Base-by-base conservation (phyloP, 1,140 invertebrate species). In the Lamellibrachia luymesi region DNA sequence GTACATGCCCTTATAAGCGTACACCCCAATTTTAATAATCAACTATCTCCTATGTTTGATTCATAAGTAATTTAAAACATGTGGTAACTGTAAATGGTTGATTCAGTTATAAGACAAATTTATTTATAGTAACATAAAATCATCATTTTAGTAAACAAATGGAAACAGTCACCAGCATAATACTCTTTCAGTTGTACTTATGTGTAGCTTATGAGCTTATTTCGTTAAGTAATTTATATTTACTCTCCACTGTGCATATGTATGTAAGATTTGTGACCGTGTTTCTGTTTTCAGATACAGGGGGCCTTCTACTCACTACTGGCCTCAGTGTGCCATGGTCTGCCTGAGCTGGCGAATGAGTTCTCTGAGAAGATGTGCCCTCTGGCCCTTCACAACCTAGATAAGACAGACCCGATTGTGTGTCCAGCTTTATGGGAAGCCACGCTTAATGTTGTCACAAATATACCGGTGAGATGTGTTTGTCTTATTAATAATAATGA, bases 391-490 rank as follows among this genome's bases (percentile, higher is more conserved):
- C 97, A 97, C 89, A 97, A 97, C 94, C 96, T 98, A 38, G 97
- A 98, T 96, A 98, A 98, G 95, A 97, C 96, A 50, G 98, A 98
- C 95, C 97, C 97, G 13, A 95, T 96, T 27, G 97, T 98, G 25
- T 96, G 97, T 64, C 96, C 97, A 4, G 96, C 97, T 93, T 96
- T 98, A 51, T 98, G 98, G 98, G 97, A 98, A 95, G 97, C 97
- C 92, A 96, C 97, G 94, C 96, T 98, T 13, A 96, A 97, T 91
- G 95, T 97, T 38, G 96, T 97, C 92, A 96, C 97, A 90, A 97
- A 96, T 94, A 96, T 97, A 94, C 95, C 97, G 94, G 97, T 97
- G 96, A 96, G 95, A 17, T 22, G 17, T 80, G 6, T 22, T 17
- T 80, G 13, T 80, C 64, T 80, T 38, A 38, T 38, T 38, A 38